These are phyloP conservation scores for Eucidaris tribuloides DNA, from an alignment of 35 echinoderm and acorn worm genomes.

Conservation along the genomic window DNA sequence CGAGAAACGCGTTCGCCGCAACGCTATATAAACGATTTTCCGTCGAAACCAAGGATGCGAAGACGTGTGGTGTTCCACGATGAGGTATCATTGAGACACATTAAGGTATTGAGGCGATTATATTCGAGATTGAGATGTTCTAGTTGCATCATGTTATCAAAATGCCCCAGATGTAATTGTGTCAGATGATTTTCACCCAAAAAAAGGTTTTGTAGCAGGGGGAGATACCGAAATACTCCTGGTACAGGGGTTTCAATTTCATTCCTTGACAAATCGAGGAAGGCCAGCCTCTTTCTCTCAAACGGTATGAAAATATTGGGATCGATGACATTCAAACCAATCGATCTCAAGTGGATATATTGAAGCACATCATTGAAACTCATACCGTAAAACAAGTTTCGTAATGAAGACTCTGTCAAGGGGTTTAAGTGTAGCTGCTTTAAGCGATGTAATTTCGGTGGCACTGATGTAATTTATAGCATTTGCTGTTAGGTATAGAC, in stretches of 20 bases:
- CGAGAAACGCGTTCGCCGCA: background rate
- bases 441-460: background rate
- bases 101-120: background rate
- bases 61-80: background rate
- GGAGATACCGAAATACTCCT: background rate
- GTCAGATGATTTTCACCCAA: background rate
- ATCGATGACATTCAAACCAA: background rate
- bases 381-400: background rate
- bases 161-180: background rate
- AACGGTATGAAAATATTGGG: background rate
- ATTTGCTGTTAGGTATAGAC: background rate
- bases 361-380: background rate
- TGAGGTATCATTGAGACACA: background rate
- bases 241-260: background rate
- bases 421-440: background rate
- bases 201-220: background rate
- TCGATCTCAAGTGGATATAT: background rate
- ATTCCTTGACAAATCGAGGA: background rate
- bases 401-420: background rate
- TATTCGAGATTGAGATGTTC: background rate
- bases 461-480: background rate
- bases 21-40: constrained; percentile 1
- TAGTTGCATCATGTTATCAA: background rate
- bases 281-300: background rate
- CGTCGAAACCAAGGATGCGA: background rate